Percentiles rank a stretch among this genome's conserved stretches.
Conservation (phyloP, 2,888 invertebrate genomes). For the Drosophila sordidula region DNA sequence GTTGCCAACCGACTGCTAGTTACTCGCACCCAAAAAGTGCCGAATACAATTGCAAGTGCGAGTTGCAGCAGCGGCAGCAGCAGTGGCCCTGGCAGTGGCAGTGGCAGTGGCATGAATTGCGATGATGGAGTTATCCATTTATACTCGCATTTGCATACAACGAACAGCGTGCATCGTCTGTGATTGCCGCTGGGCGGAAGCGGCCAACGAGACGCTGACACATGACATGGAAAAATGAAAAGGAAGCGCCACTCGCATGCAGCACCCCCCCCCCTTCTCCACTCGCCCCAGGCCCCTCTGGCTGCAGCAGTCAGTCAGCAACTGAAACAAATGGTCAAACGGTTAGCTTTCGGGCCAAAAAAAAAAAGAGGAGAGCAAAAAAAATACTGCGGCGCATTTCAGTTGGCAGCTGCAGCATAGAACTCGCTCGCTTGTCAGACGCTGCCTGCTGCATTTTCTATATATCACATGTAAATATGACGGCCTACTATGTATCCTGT, state of each 20-base stretch:
- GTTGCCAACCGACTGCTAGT: slow-evolving; percentile 48
- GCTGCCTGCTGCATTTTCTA: slow-evolving; percentile 51
- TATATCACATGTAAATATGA: slow-evolving; percentile 73
- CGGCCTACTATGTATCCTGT: slow-evolving; percentile 27
- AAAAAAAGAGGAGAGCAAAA: slow-evolving; percentile 3
- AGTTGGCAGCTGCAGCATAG: slow-evolving; percentile 30
- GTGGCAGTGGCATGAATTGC: slow-evolving; percentile 70
- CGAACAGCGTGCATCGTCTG: slow-evolving; percentile 64
- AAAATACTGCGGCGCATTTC: slow-evolving; percentile 6
- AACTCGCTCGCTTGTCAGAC: slow-evolving; percentile 33
- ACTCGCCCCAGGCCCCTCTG: not conserved
- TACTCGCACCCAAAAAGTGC: slow-evolving; percentile 25
- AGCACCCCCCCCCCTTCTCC: not conserved
- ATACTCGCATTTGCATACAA: slow-evolving; percentile 78
- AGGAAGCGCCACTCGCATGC: slow-evolving; percentile 49
- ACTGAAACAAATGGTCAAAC: slow-evolving; percentile 56
- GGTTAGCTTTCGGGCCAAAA: slow-evolving; percentile 18
- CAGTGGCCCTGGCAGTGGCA: slow-evolving; percentile 29
- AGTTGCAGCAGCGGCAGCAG: slow-evolving; percentile 39
- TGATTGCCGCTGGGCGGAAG: slow-evolving; percentile 77
- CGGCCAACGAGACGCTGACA: slow-evolving; percentile 76
- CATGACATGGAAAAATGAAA: slow-evolving; percentile 82
- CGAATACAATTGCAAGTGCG: slow-evolving; percentile 37
- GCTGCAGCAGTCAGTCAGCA: slow-evolving; percentile 33
- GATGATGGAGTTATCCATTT: slow-evolving; percentile 83